Base-by-base conservation (phyloP, 1,140 invertebrate genomes). In the Phymorhynchus buccinoides region DNA sequence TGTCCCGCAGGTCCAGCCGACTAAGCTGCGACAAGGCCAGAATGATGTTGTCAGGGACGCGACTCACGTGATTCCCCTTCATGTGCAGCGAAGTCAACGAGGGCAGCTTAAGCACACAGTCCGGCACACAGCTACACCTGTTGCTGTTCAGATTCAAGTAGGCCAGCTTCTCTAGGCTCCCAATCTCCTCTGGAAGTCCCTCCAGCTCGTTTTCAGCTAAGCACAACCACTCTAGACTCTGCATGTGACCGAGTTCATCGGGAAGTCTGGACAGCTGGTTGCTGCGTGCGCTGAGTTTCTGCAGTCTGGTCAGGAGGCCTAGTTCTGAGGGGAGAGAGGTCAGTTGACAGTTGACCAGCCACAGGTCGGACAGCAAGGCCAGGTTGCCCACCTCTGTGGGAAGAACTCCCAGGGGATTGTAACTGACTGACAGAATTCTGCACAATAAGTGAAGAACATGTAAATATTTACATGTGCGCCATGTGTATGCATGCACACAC, bases 101-200 rank as follows among this genome's bases (percentile, higher is more conserved):
- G 16, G 75, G 39, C 66, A 92, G 77, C 35, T 90, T 86, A 14
- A 85, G 75, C 39, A 92, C 86, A 84, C 89, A 92, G 6, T 86
- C 83, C 18, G 92, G 92, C 18, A 93, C 83, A 32, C 73, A 52
- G 56, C 80, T 56, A 78, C 92, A 89, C 44, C 86, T 41, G 86
- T 93, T 93, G 32, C 86, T 79, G 85, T 91, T 91, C 16, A 93
- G 80, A 88, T 91, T 90, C 9, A 93, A 84, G 88, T 92, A 91
- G 71, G 86, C 81, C 79, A 93, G 86, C 35, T 82, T 84, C 75
- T 79, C 73, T 18, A 93, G 81, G 32, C 87, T 84, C n/a, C 85
- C 86, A 37, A 92, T 87, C 42, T 88, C 80, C 39, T 85, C 42
- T 12, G 92, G 90, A 62, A 93, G 84, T 18, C 86, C 82, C 30